Percentiles rank a stretch among this genome's conserved stretches.
These are phyloP conservation scores for Sarcoramphus papa DNA, from an alignment of 2,797 vertebrate species.

Conservation along the genomic window DNA sequence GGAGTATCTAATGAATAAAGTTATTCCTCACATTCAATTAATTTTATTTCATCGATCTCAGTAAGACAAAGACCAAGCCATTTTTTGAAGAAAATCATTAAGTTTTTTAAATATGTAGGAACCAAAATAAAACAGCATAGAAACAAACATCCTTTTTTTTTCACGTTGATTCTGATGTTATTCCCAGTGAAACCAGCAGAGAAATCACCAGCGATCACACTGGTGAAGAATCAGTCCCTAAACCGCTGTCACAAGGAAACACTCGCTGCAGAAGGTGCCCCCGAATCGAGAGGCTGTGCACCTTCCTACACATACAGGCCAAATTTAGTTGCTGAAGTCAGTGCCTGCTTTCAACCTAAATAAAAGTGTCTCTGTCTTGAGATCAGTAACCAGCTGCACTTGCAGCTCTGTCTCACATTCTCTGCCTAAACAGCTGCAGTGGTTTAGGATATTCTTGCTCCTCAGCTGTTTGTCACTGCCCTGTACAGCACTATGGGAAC, in stretches of 20 bases:
- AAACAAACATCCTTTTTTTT: neutral
- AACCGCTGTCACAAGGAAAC: neutral
- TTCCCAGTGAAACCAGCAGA: neutral
- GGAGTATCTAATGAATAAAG: neutral
- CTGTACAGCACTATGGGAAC: accelerated
- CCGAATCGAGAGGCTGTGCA: accelerated
- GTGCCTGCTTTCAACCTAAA: neutral
- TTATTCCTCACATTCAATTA: neutral
- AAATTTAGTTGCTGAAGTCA: neutral
- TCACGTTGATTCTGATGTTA: neutral
- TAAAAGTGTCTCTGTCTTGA: neutral
- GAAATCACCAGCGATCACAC: accelerated
- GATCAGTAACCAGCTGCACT: neutral
- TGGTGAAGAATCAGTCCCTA: neutral
- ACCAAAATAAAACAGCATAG: neutral
- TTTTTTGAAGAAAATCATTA: neutral
- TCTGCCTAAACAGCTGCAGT: neutral
- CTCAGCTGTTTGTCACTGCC: neutral
- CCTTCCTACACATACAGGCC: neutral
- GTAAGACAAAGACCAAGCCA: neutral
- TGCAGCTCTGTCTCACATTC: neutral
- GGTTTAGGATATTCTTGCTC: neutral
- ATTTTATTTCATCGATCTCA: neutral
- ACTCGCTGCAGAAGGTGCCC: neutral
- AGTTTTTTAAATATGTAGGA: neutral